Percentiles rank a stretch among this genome's conserved stretches.
phyloP scores from a whole-genome alignment of 2,888 invertebrate genomes.

The Scaptomyza caliginosa region DNA sequence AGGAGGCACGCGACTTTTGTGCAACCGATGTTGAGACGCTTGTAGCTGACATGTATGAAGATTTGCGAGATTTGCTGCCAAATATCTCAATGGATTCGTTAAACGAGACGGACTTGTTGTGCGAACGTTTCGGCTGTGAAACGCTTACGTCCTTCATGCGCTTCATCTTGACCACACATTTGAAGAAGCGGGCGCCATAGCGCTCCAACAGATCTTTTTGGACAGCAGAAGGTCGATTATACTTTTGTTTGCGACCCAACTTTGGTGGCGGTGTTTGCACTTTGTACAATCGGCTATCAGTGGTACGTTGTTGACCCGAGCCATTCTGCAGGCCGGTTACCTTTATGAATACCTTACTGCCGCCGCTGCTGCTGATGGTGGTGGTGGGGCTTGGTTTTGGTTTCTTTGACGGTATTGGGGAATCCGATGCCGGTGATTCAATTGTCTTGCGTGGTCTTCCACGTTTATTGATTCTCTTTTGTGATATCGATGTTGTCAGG shows the following conservation, averaged over 20 bases:
- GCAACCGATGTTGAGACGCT: neutral
- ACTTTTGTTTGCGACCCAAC: neutral
- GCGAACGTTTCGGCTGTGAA: slow-evolving; percentile 18
- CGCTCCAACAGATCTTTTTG: slow-evolving; percentile 15
- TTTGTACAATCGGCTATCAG: neutral
- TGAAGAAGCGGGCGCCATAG: slow-evolving; percentile 48
- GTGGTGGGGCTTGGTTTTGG: neutral
- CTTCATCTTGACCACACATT: slow-evolving; percentile 48
- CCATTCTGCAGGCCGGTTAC: slow-evolving; percentile 28
- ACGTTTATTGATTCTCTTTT: slow-evolving; percentile 1
- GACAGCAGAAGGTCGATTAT: neutral
- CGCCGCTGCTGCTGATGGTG: neutral
- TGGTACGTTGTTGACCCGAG: slow-evolving; percentile 1
- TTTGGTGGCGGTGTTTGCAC: slow-evolving; percentile 18
- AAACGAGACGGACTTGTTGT: slow-evolving; percentile 77
- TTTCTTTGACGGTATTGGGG: slow-evolving; percentile 20
- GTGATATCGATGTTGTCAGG: neutral
- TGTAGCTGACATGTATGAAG: slow-evolving; percentile 8
- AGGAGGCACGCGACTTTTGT: neutral
- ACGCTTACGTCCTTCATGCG: neutral
- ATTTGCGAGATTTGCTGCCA: slow-evolving; percentile 53
- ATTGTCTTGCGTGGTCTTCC: slow-evolving; percentile 11
- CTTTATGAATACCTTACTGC: slow-evolving; percentile 41
- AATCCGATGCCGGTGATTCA: neutral
- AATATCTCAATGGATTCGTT: slow-evolving; percentile 79